A percentile compares a stretch with the other conserved stretches of the same genome.
Evolutionary conservation across 37 sponge, comb jelly and placozoan species (phyloP).

Genomic region (Aplysina aerophoba): DNA sequence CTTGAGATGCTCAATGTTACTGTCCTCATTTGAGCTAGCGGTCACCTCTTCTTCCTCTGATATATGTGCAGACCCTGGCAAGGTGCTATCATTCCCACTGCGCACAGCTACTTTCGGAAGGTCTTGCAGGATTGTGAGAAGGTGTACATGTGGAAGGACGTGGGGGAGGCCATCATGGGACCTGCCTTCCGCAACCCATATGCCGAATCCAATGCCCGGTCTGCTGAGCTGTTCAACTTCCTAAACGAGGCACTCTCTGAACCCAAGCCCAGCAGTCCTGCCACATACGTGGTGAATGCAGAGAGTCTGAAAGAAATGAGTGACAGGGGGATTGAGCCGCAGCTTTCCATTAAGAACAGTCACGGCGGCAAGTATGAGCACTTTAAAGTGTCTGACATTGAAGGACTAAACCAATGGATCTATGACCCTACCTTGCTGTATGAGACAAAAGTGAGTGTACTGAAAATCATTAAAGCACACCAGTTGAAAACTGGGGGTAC

Average conservation of each 20-base stretch:
- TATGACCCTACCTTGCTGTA: conserved; percentile 8
- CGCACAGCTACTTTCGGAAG: not conserved
- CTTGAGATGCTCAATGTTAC: too few relatives aligned
- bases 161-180: not conserved
- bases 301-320: not conserved
- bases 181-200: not conserved
- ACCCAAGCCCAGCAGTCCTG: not conserved
- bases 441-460: not conserved
- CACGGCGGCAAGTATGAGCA: not conserved
- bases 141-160: not conserved
- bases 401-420: conserved; percentile 18
- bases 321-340: not conserved
- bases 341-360: not conserved
- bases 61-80: conserved; percentile 19
- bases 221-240: not conserved
- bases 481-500: too few relatives aligned
- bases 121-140: not conserved
- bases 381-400: not conserved
- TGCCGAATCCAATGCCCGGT: conserved; percentile 1
- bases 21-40: too few relatives aligned
- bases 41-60: too few relatives aligned
- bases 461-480: too few relatives aligned
- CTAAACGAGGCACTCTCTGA: not conserved
- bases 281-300: not conserved
- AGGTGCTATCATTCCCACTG: not conserved